Base-by-base conservation (phyloP, 2,797 vertebrate species). In the Pagetopsis macropterus region DNA sequence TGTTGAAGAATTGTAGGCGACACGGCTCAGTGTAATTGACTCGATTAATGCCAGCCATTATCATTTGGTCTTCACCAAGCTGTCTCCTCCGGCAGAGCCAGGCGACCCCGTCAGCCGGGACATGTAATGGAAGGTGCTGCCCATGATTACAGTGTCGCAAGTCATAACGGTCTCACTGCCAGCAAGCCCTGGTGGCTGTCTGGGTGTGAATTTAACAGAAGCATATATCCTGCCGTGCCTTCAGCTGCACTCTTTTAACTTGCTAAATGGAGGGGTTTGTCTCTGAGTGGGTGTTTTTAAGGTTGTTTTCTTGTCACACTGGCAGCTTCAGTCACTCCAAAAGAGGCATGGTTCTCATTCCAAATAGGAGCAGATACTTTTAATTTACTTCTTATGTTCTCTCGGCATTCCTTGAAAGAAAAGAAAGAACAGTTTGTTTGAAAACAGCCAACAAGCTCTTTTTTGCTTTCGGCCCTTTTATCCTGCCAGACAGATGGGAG, bases 101-200 rank as follows among this genome's bases (percentile, higher is more conserved):
- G 80, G 68, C 81, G 83, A 91, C 91, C 90, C 88, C 90, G 91
- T 93, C 92, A 89, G 88, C 84, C 87, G 61, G 84, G 85, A 86
- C 87, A 51, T 87, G 87, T 92, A 91, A 92, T 89, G 89, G 82
- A 91, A 91, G 91, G 90, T 89, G 84, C 87, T 88, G 90, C 85
- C 87, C 90, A 85, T 93, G 89, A 94, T 94, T 94, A 93, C 90
- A 81, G 82, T 93, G 93, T 94, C 93, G 84, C 87, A 88, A 93
- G 87, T 89, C 92, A 93, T 94, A 93, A 91, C 76, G 54, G 70
- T 90, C 89, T 89, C 72, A 43, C 79, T 88, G 88, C 84, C 83
- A 80, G 79, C 84, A 16, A 74, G 76, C 85, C 88, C 85, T 74
- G 82, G 67, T 84, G 87, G 75, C 68, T 74, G 88, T 80, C 66